Evolutionary conservation across 2,797 vertebrate genomes (phyloP).

Genomic region (Sebastes diploproa): DNA sequence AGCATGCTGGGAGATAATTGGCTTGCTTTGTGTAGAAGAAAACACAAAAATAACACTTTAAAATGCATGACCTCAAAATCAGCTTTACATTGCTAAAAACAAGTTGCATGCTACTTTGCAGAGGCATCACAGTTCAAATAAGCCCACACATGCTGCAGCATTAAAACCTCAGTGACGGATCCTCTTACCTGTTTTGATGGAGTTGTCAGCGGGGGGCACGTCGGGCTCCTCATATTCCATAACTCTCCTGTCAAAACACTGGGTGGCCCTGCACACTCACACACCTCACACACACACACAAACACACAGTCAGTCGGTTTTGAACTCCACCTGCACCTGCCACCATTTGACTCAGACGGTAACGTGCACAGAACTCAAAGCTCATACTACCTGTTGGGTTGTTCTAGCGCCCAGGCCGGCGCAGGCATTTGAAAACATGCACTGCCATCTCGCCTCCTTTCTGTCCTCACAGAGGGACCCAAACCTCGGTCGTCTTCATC

Average conservation of each 20-base stretch:
- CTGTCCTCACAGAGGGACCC: slow-evolving; percentile 24
- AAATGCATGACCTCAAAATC: background rate
- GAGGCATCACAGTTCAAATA: background rate
- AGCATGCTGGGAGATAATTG: slow-evolving; percentile 28
- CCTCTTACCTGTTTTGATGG: slow-evolving; percentile 69
- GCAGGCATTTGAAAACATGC: slow-evolving; percentile 69
- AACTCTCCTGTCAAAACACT: slow-evolving; percentile 56
- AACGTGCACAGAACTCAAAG: background rate
- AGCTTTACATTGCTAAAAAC: background rate
- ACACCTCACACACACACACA: background rate
- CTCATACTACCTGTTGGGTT: slow-evolving; percentile 60
- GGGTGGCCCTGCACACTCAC: slow-evolving; percentile 36
- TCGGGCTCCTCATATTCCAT: slow-evolving; percentile 79
- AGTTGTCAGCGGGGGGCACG: slow-evolving; percentile 49
- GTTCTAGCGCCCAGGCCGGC: slow-evolving; percentile 66
- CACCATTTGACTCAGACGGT: background rate
- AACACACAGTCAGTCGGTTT: slow-evolving; percentile 13
- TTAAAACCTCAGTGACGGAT: background rate
- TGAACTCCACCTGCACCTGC: background rate
- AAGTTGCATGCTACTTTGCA: background rate
- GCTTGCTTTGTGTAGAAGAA: background rate
- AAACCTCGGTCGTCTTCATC: slow-evolving; percentile 23
- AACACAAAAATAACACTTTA: background rate
- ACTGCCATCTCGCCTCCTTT: slow-evolving; percentile 57
- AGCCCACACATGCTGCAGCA: background rate